These are phyloP conservation scores for Podilymbus podiceps DNA, from an alignment of 2,113 vertebrate species.

Conservation along the genomic window DNA sequence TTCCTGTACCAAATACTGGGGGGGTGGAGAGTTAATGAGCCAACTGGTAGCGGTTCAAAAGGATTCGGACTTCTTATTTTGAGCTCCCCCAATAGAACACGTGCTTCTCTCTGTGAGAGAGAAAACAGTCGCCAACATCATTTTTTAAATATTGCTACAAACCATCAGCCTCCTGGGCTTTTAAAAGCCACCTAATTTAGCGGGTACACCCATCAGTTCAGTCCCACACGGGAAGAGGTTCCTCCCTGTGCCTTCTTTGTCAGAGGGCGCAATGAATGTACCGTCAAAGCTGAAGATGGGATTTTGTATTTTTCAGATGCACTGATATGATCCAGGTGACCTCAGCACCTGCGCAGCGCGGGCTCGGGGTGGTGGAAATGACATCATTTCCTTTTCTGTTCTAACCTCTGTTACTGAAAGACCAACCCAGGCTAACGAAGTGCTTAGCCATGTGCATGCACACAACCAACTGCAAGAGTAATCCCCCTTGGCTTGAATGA, in stretches of 20 bases:
- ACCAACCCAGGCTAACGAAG: fast-evolving
- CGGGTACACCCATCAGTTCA: not conserved
- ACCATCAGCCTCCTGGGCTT: not conserved
- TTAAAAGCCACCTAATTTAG: not conserved
- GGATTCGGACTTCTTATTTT: fast-evolving
- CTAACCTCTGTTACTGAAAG: not conserved
- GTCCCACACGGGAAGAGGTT: fast-evolving
- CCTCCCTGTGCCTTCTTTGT: not conserved
- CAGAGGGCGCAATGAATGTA: fast-evolving
- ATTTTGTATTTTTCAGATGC: fast-evolving
- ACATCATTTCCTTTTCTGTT: not conserved
- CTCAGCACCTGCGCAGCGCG: not conserved
- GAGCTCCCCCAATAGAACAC: fast-evolving
- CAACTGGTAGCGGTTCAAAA: not conserved
- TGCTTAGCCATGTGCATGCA: fast-evolving
- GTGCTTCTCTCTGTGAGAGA: fast-evolving
- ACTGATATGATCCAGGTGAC: not conserved
- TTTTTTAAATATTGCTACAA: too few relatives aligned
- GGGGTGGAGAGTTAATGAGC: fast-evolving
- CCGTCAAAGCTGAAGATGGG: too few relatives aligned
- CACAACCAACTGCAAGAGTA: fast-evolving
- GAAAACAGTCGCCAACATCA: fast-evolving
- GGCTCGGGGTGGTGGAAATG: not conserved
- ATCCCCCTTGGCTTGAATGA: fast-evolving
- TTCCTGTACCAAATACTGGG: not conserved